These are phyloP conservation scores for Yponomeuta evonymella DNA, from an alignment of 2,888 invertebrate species.

Conservation along the genomic window DNA sequence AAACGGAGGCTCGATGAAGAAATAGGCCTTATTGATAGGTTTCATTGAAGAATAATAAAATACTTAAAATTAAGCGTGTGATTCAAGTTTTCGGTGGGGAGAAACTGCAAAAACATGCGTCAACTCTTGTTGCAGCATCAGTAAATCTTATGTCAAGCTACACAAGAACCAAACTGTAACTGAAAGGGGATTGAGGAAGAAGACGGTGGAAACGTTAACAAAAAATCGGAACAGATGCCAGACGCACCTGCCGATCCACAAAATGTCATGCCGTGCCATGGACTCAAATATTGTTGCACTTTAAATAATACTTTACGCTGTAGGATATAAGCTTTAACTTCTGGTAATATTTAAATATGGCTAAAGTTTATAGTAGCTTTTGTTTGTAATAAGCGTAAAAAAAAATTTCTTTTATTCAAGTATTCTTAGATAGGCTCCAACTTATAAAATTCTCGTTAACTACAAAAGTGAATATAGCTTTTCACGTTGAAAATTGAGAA, in stretches of 20 bases:
- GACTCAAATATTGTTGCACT: no score
- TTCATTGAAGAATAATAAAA: not conserved
- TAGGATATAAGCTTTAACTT: no score
- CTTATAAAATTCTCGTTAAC: no score
- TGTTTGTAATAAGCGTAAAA: no score
- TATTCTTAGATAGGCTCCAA: no score
- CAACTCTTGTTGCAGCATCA: not conserved
- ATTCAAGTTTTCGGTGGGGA: not conserved
- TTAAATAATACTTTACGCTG: no score
- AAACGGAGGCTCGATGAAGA: not conserved
- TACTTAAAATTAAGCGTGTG: not conserved
- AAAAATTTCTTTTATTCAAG: no score
- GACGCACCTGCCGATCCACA: slow-evolving; percentile 14
- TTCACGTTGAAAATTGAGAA: no score
- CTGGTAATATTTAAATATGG: no score
- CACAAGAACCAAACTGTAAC: not conserved
- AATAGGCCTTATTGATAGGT: not conserved
- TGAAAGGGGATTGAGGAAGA: not conserved
- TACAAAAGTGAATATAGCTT: no score
- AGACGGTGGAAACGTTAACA: not conserved
- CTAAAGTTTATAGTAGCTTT: no score
- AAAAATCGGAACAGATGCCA: slow-evolving; percentile 15
- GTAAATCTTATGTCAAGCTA: not conserved
- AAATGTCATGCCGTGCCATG: not conserved
- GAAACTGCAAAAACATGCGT: not conserved